Evolutionary conservation across 2,797 vertebrate genomes (phyloP).

Genomic region (Trichosurus vulpecula): DNA sequence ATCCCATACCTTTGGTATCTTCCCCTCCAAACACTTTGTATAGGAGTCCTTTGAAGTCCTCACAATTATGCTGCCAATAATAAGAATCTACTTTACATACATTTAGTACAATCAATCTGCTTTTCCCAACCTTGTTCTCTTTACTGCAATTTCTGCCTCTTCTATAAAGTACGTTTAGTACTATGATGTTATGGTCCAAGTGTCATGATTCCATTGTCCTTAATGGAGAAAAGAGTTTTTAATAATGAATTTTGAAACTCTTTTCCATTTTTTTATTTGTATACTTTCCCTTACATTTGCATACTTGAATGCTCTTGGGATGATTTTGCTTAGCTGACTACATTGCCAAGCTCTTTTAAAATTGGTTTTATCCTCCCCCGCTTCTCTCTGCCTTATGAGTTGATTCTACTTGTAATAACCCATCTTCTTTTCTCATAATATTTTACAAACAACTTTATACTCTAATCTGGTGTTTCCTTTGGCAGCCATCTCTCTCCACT

Average conservation of each 20-base stretch:
- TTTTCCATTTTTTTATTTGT: not conserved
- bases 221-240: not conserved
- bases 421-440: not conserved
- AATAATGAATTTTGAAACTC: not conserved
- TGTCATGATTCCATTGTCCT: not conserved
- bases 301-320: not conserved
- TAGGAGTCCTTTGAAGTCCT: not conserved
- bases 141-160: not conserved
- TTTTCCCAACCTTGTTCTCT: not conserved
- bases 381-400: not conserved
- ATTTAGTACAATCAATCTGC: not conserved
- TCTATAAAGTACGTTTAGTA: not conserved
- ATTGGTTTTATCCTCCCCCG: not conserved
- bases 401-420: not conserved
- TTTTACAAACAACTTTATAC: not conserved
- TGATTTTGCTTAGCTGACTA: not conserved
- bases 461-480: not conserved
- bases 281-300: not conserved
- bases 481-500: not conserved
- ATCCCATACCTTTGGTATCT: not conserved
- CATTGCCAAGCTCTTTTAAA: not conserved
- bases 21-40: not conserved
- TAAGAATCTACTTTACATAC: not conserved
- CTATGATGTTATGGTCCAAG: not conserved
- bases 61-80: not conserved